A percentile compares a stretch with the other conserved stretches of the same genome.
Conservation (phyloP, 2,113 vertebrate species). For the Equus przewalskii region DNA sequence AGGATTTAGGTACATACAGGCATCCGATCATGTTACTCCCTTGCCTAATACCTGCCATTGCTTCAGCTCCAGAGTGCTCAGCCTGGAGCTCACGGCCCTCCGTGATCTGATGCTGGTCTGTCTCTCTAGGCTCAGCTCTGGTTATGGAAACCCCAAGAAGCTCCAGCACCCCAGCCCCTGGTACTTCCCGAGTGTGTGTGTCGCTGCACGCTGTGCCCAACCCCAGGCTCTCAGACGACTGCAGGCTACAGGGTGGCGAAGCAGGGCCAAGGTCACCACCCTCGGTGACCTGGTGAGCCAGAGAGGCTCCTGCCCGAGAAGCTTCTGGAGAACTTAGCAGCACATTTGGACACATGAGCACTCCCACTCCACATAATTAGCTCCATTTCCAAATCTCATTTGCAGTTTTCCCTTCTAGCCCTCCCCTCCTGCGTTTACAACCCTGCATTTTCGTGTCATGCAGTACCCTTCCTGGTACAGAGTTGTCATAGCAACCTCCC, state of each 20-base stretch:
- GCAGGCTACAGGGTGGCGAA: not conserved
- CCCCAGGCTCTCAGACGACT: not conserved
- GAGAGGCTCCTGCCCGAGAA: not conserved
- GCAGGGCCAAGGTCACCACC: not conserved
- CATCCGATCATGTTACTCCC: not conserved
- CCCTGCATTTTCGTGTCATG: not conserved
- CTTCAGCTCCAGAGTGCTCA: not conserved
- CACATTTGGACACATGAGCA: fast-evolving
- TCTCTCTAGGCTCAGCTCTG: not conserved
- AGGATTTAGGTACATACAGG: not conserved
- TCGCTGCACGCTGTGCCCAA: not conserved
- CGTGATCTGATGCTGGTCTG: not conserved
- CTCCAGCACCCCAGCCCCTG: not conserved
- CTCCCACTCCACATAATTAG: not conserved
- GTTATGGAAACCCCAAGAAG: not conserved
- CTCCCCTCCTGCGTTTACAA: not conserved
- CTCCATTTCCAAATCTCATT: not conserved
- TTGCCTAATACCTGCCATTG: not conserved
- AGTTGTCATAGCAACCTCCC: not conserved
- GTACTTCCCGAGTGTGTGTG: too few relatives aligned
- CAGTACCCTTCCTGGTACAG: not conserved
- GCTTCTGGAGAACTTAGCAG: not conserved
- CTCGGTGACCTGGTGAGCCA: not conserved
- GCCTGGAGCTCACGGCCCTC: not conserved
- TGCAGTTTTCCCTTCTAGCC: fast-evolving